phyloP scores from a whole-genome alignment of 1,140 invertebrate genomes.

The Drosophila prosaltans region DNA sequence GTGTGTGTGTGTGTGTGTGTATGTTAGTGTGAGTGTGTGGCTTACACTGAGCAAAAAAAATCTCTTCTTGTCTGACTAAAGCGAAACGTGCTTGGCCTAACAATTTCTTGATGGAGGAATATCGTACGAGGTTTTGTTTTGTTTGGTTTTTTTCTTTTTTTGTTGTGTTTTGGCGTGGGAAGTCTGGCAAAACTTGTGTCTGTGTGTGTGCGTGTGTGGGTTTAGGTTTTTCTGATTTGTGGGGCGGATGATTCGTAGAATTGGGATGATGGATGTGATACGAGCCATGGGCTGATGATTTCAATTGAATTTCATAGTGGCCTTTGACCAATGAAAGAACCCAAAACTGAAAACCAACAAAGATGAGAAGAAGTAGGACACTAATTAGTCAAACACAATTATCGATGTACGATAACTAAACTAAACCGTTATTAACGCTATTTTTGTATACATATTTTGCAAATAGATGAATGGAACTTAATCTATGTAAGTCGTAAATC shows the following conservation, averaged over 20 bases:
- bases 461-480: too few species aligned
- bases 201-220: constrained; percentile 24
- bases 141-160: not conserved
- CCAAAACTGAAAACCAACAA: not conserved
- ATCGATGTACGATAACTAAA: not conserved
- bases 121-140: constrained; percentile 22
- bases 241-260: constrained; percentile 1
- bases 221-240: constrained; percentile 14
- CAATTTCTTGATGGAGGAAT: constrained; percentile 40
- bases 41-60: constrained; percentile 70
- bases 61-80: constrained; percentile 40
- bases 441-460: too few species aligned
- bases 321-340: not conserved
- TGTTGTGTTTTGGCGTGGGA: constrained; percentile 11
- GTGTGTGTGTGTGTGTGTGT: constrained; percentile 20
- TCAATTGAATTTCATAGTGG: constrained; percentile 15
- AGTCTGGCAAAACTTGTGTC: constrained; percentile 21
- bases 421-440: too few species aligned
- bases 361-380: not conserved
- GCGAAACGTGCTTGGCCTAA: constrained; percentile 59
- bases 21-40: constrained; percentile 18
- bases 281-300: not conserved
- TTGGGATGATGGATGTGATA: constrained; percentile 8
- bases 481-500: too few species aligned
- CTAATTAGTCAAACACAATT: not conserved